Conservation (phyloP, 1,140 invertebrate genomes). For the Colletes gigas region DNA sequence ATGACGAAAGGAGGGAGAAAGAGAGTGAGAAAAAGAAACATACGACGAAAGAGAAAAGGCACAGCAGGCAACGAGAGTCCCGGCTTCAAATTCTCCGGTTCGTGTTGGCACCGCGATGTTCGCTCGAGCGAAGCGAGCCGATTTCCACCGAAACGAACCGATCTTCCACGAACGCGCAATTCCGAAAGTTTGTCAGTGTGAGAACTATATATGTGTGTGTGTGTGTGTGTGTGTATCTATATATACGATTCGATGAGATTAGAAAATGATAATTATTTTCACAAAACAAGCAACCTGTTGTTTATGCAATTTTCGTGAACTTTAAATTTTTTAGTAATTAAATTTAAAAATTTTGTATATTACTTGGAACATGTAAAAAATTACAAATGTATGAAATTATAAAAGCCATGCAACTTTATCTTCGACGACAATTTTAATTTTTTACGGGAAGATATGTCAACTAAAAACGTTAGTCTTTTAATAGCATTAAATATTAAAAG, state of each 20-base stretch:
- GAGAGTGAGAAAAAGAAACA: conserved; percentile 52
- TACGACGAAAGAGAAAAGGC: conserved; percentile 45
- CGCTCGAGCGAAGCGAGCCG: conserved; percentile 45
- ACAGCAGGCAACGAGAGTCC: conserved; percentile 55
- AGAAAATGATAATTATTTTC: background rate
- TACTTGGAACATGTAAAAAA: background rate
- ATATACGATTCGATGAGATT: conserved; percentile 22
- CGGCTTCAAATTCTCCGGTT: conserved; percentile 53
- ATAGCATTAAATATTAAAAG: background rate
- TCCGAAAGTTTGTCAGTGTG: conserved; percentile 27
- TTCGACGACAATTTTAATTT: background rate
- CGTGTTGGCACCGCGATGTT: conserved; percentile 47
- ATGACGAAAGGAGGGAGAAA: conserved; percentile 44
- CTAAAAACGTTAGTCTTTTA: background rate
- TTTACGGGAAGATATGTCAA: background rate
- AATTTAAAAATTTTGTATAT: background rate
- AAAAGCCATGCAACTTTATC: background rate
- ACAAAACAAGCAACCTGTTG: background rate
- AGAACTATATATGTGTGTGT: conserved; percentile 1
- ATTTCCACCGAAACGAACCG: conserved; percentile 46
- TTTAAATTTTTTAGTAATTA: background rate
- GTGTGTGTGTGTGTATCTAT: background rate
- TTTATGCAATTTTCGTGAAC: background rate
- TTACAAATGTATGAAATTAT: background rate
- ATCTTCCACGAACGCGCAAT: conserved; percentile 42